Evolutionary conservation across 2,888 invertebrate species (phyloP).

Genomic region (Pterostichus niger): DNA sequence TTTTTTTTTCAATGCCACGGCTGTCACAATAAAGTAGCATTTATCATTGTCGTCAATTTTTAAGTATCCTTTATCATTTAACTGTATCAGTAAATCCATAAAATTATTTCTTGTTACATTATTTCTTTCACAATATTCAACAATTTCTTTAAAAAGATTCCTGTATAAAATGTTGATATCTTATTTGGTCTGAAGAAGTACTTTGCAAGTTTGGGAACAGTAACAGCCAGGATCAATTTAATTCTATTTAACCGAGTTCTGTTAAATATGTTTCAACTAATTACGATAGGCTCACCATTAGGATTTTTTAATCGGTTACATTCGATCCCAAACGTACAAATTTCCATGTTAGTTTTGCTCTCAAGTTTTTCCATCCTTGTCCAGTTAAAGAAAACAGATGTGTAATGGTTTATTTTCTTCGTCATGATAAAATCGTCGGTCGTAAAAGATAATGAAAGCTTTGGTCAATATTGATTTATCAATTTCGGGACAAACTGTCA

Average conservation of each 20-base stretch:
- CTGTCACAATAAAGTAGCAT: no score
- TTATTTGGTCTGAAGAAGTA: constrained; percentile 40
- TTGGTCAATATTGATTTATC: neutral
- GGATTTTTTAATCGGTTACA: constrained; percentile 58
- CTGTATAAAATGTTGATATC: constrained; percentile 50
- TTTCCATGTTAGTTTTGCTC: constrained; percentile 81
- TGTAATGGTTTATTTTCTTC: constrained; percentile 79
- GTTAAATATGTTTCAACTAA: constrained; percentile 14
- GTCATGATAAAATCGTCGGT: constrained; percentile 80
- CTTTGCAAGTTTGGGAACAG: constrained; percentile 44
- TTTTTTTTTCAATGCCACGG: no score
- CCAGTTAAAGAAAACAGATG: constrained; percentile 80
- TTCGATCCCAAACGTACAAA: constrained; percentile 71
- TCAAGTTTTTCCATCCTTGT: constrained; percentile 81
- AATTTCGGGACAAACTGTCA: constrained; percentile 70
- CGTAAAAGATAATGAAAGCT: constrained; percentile 69
- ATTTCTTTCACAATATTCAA: constrained; percentile 74
- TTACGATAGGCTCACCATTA: constrained; percentile 32
- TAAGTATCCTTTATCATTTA: constrained; percentile 72
- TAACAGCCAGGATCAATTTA: constrained; percentile 42
- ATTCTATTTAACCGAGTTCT: neutral
- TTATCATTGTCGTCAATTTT: constrained; percentile 63
- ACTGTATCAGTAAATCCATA: constrained; percentile 77
- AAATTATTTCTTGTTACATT: constrained; percentile 77
- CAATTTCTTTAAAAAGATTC: constrained; percentile 74